Evolutionary conservation across 2,113 vertebrate genomes (phyloP), one percentile per base, ranked within the genome.

Genomic region (Paradoxurus hermaphroditus): DNA sequence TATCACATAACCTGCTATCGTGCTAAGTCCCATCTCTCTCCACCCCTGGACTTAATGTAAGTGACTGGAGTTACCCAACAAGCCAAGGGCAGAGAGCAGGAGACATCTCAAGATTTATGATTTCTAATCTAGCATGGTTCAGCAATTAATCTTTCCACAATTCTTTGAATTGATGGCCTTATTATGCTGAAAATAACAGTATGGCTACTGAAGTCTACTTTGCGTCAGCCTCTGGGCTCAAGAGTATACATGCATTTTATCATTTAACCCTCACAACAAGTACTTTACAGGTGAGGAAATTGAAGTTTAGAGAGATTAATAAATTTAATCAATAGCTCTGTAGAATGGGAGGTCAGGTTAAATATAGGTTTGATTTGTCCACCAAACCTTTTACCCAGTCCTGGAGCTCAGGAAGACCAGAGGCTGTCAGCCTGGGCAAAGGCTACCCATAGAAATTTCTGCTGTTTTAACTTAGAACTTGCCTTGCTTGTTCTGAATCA

Each of bases 401-500:
- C 53, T 86, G 36, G 27, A 65, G 67, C 12, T 96, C 51, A 92
- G 67, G 70, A 78, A 78, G 67, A 73, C 14, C 25, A 77, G 6
- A 44, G 34, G 59, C 82, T 79, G 5, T 46, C 51, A 41, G 94
- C 65, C 63, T 29, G 75, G 68, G 77, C 81, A 70, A 83, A 91
- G 51, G 25, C 15, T 92, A 75, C 63, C 86, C n/a, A 1, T 15
- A 41, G 90, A 93, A 86, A 94, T 83, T 68, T 94, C 84, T 96
- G 70, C 82, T 77, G 87, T 77, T 34, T 79, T 85, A 92, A 94
- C 77, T 92, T 67, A 19, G 81, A 84, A 70, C 86, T 39, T 1
- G 16, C 49, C 72, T 65, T 84, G 59, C 86, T 95, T 88, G 23
- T 56, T 89, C 94, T 91, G 94, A 97, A 95, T 53, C n/a, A 46